Evolutionary conservation across 2,888 invertebrate genomes (phyloP).

Genomic region (Holacanthella duospinosa): DNA sequence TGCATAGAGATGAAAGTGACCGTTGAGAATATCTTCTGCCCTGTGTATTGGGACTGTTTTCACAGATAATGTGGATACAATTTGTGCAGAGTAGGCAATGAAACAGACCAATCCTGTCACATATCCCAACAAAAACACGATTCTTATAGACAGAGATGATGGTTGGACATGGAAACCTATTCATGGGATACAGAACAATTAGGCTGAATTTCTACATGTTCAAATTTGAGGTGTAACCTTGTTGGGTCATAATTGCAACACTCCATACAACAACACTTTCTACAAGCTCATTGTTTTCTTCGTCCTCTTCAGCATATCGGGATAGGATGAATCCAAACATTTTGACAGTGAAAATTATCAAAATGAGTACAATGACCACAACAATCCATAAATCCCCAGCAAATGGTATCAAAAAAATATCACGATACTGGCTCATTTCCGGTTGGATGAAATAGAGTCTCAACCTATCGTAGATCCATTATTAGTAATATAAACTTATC

Average conservation of each 20-base stretch:
- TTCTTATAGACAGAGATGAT: neutral
- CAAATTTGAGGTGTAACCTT: neutral
- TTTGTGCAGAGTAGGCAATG: neutral
- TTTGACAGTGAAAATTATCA: neutral
- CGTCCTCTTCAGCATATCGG: neutral
- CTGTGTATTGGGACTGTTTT: neutral
- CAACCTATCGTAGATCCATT: neutral
- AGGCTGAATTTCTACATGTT: neutral
- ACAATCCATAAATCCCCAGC: neutral
- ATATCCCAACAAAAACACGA: neutral
- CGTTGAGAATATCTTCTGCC: neutral
- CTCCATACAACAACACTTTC: neutral
- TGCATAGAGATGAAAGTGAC: neutral
- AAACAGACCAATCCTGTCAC: neutral
- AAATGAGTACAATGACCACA: neutral
- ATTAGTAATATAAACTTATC: no score
- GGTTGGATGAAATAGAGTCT: neutral
- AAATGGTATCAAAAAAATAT: neutral
- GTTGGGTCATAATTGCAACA: neutral
- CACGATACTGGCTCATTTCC: neutral
- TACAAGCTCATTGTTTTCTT: neutral
- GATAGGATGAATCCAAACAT: neutral
- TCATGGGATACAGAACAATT: no score
- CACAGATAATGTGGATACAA: neutral
- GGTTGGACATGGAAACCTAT: neutral